Conservation (phyloP, 2,113 vertebrate species). For the Coryphaenoides rupestris region DNA sequence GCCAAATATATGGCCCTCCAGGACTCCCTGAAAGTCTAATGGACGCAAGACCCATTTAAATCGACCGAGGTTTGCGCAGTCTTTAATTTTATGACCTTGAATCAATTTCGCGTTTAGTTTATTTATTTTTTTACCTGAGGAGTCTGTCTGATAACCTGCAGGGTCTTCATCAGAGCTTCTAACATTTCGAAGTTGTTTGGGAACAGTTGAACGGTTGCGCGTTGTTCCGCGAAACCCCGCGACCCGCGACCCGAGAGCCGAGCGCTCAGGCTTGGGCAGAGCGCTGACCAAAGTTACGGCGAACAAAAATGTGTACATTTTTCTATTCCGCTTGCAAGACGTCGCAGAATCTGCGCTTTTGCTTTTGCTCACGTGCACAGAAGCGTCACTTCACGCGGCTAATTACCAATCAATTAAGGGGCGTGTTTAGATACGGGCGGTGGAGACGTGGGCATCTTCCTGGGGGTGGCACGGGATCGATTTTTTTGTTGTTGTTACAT, state of each 20-base stretch:
- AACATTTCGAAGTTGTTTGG: not conserved
- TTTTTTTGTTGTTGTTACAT: no score
- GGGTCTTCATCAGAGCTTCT: not conserved
- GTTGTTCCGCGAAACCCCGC: no score
- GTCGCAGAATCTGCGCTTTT: conserved; percentile 35
- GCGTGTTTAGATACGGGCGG: no score
- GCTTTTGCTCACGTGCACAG: conserved; percentile 21
- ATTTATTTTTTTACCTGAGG: conserved; percentile 47
- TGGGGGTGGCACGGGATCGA: no score
- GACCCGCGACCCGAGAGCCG: not conserved
- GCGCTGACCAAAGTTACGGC: not conserved
- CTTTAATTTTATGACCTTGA: no score
- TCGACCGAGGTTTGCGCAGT: no score
- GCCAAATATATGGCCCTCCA: conserved; percentile 32
- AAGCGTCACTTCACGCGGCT: conserved; percentile 18
- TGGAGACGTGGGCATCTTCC: no score
- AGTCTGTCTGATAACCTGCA: conserved; percentile 34
- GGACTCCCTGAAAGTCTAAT: conserved; percentile 36
- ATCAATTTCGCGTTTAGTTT: no score
- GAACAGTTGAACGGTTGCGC: no score
- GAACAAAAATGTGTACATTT: conserved; percentile 31
- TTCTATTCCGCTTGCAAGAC: conserved; percentile 46
- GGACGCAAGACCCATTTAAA: no score
- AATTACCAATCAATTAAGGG: not conserved
- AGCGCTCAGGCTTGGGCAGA: not conserved